These are phyloP conservation scores for Venustoraphidia nigricollis DNA, from an alignment of 2,888 invertebrate genomes.

Conservation along the genomic window DNA sequence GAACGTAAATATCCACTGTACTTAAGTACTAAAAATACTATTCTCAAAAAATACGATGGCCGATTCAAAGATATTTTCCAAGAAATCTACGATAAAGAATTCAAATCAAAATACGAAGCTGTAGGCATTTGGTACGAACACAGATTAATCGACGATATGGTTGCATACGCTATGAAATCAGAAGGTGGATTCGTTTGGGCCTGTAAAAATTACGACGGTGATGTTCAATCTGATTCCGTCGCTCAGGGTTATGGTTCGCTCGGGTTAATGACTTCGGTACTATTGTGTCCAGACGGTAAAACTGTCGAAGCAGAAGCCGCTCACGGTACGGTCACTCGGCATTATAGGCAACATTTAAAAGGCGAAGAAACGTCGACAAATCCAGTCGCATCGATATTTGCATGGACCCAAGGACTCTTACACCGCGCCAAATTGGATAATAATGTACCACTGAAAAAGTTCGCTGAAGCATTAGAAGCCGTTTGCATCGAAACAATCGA, in stretches of 20 bases:
- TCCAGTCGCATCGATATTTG: slow-evolving; percentile 97
- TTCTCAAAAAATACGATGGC: slow-evolving; percentile 91
- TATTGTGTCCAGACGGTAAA: slow-evolving; percentile 93
- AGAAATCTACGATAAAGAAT: slow-evolving; percentile 80
- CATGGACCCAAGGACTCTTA: slow-evolving; percentile 88
- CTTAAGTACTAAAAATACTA: slow-evolving; percentile 93
- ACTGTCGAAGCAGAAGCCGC: slow-evolving; percentile 98
- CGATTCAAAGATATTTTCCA: slow-evolving; percentile 96
- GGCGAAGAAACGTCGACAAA: slow-evolving; percentile 98
- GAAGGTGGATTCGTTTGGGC: slow-evolving; percentile 99
- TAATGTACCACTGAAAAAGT: slow-evolving; percentile 58
- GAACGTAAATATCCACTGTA: slow-evolving; percentile 76
- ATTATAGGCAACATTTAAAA: slow-evolving; percentile 76
- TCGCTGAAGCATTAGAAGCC: slow-evolving; percentile 73
- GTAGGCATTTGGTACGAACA: slow-evolving; percentile 95
- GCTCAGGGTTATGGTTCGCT: slow-evolving; percentile 94
- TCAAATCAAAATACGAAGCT: slow-evolving; percentile 70
- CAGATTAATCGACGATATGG: slow-evolving; percentile 97
- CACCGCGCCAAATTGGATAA: slow-evolving; percentile 90
- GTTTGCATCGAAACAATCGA: slow-evolving; percentile 94
- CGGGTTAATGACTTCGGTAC: slow-evolving; percentile 95
- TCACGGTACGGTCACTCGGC: slow-evolving; percentile 91
- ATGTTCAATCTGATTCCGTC: slow-evolving; percentile 96
- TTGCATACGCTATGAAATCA: slow-evolving; percentile 93
- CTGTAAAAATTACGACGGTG: slow-evolving; percentile 98